Evolutionary conservation across 2,113 vertebrate species (phyloP), one percentile per base, ranked within the genome.

Genomic region (Perca flavescens): DNA sequence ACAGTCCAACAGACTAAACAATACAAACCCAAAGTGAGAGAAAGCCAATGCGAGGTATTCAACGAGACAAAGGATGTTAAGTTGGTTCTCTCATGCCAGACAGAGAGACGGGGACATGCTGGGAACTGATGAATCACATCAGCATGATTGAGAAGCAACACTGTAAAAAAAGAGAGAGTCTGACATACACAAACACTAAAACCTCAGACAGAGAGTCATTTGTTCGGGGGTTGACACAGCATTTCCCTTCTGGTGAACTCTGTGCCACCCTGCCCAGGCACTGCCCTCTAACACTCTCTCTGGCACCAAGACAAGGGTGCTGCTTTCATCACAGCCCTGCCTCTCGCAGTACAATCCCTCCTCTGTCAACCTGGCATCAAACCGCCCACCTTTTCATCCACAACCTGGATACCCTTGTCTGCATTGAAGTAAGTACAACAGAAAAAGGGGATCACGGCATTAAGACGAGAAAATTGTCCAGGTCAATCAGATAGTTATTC

Each of bases 91-190:
- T 67, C 14, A 22, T 56, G 62, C 3, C 34, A 81, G 73, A 54
- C 28, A 52, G 56, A 53, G 53, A 52, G 31, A 31, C 4, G 5
- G 61, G 14, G 58, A 64, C 49, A 66, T 72, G 73, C 49, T 79
- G 47, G 75, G 77, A 91, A 79, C 50, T 64, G 78, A 80, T 94
- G 91, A 92, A 87, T 92, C 91, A 93, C 72, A 79, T 64, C 40
- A 66, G 65, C 80, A 78, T 79, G 40, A 84, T 16, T 57, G 43
- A 68, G 57, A 61, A 75, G 73, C 84, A 82, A 82, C 62, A 43
- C 40, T 62, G 70, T 88, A 80, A 83, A 77, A 34, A 43, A 43
- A 10, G 1, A 70, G 79, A 83, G 60, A 76, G 61, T 80, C 54
- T 54, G 80, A 82, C 52, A 40, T 7, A 81, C 13, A 43, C 67